Evolutionary conservation across 2,797 vertebrate genomes (phyloP).

Genomic region (Phalanger gymnotis): DNA sequence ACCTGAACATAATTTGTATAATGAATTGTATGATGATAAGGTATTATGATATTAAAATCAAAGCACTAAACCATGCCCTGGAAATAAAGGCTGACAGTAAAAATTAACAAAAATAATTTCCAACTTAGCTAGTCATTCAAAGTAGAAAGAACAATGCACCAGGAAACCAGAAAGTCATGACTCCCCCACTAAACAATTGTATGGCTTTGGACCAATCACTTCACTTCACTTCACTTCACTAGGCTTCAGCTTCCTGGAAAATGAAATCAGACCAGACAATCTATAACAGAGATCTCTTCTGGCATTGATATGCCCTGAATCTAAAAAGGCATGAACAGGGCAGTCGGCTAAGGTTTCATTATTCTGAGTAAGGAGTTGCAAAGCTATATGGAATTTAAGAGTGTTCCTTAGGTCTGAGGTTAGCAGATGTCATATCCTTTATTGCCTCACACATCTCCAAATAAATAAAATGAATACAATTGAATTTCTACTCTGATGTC

Average conservation of each 20-base stretch:
- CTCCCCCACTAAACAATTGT: neutral
- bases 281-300: neutral
- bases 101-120: neutral
- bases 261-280: neutral
- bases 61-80: neutral
- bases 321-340: neutral
- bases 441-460: neutral
- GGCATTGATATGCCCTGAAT: neutral
- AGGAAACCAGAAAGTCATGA: neutral
- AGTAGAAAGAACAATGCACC: neutral
- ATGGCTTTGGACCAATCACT: neutral
- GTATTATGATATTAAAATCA: neutral
- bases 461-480: neutral
- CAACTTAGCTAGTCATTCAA: neutral
- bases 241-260: neutral
- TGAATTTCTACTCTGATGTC: neutral
- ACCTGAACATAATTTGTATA: neutral
- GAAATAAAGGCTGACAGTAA: neutral
- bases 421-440: neutral
- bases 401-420: neutral
- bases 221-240: neutral
- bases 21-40: neutral
- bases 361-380: neutral
- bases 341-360: neutral
- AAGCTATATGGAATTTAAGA: neutral